phyloP scores from a whole-genome alignment of 2,113 vertebrate species.

The Rhagologus leucostigma region DNA sequence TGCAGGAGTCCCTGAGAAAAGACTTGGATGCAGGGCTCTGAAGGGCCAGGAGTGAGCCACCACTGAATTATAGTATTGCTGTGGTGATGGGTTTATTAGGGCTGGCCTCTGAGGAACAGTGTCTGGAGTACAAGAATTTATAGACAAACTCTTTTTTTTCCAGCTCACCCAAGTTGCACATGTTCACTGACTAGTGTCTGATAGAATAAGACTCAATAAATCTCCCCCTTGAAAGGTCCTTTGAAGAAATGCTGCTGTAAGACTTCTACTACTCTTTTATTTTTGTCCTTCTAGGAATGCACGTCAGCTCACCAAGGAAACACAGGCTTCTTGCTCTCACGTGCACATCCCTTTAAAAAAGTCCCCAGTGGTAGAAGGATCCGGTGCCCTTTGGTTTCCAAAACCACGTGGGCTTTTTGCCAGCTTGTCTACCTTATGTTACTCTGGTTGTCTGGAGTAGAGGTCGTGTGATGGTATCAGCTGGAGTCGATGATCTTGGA shows the following conservation, averaged over 20 bases:
- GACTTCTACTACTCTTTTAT: background rate
- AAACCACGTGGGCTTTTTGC: background rate
- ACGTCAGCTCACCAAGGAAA: background rate
- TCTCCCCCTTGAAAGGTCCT: constrained; percentile 5
- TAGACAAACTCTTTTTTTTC: constrained; percentile 3
- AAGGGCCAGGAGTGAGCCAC: background rate
- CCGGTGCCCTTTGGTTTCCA: background rate
- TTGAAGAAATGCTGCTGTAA: constrained; percentile 29
- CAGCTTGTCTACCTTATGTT: background rate
- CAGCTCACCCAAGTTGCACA: constrained; percentile 19
- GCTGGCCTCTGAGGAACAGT: constrained; percentile 33
- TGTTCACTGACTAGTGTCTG: constrained; percentile 51
- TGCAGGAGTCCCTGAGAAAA: background rate
- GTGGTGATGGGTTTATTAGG: constrained; percentile 55
- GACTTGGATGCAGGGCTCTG: background rate
- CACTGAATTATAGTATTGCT: constrained; percentile 28
- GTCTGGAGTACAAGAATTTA: constrained; percentile 54
- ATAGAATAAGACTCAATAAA: constrained; percentile 49
- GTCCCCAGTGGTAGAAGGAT: background rate
- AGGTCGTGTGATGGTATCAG: background rate
- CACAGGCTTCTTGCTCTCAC: background rate
- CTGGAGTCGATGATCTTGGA: background rate
- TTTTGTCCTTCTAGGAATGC: background rate
- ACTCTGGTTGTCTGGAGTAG: background rate
- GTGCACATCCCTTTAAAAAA: background rate